Evolutionary conservation across 2,113 vertebrate species (phyloP).

Genomic region (Clarias magur): DNA sequence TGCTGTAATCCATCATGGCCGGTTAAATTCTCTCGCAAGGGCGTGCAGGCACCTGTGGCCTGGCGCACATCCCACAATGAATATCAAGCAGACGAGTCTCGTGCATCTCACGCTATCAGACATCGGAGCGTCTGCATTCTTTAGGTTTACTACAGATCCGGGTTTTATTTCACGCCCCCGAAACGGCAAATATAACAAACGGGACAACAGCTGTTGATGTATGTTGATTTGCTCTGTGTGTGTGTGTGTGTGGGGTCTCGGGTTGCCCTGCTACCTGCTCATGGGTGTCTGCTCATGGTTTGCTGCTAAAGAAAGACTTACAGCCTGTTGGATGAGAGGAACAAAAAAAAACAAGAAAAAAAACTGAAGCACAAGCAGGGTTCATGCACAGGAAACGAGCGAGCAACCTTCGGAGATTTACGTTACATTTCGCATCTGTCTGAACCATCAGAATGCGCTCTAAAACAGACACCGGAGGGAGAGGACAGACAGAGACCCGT

Average conservation of each 20-base stretch:
- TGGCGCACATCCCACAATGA: constrained; percentile 2
- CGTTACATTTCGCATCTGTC: constrained; percentile 43
- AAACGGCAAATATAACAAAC: not conserved
- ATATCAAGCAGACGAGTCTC: constrained; percentile 5
- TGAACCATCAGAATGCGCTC: constrained; percentile 54
- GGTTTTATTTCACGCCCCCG: constrained; percentile 12
- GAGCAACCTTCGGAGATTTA: constrained; percentile 38
- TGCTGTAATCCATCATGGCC: constrained; percentile 63
- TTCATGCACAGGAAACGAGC: constrained; percentile 30
- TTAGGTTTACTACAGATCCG: not conserved
- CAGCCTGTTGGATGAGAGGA: not conserved
- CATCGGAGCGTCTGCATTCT: constrained; percentile 3
- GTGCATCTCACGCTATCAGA: not conserved
- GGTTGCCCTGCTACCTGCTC: constrained; percentile 50
- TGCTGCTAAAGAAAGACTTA: not conserved
- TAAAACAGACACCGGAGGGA: constrained; percentile 13
- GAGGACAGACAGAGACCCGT: constrained; percentile 16
- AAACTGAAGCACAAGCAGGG: not conserved
- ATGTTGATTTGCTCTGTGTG: constrained; percentile 30
- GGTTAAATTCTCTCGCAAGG: not conserved
- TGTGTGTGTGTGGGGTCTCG: not conserved
- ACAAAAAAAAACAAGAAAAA: not conserved
- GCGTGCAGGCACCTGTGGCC: constrained; percentile 43
- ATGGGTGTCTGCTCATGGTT: constrained; percentile 47
- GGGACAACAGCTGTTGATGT: constrained; percentile 15